phyloP scores from a whole-genome alignment of 2,888 invertebrate genomes.

The Drosophila neotestacea region DNA sequence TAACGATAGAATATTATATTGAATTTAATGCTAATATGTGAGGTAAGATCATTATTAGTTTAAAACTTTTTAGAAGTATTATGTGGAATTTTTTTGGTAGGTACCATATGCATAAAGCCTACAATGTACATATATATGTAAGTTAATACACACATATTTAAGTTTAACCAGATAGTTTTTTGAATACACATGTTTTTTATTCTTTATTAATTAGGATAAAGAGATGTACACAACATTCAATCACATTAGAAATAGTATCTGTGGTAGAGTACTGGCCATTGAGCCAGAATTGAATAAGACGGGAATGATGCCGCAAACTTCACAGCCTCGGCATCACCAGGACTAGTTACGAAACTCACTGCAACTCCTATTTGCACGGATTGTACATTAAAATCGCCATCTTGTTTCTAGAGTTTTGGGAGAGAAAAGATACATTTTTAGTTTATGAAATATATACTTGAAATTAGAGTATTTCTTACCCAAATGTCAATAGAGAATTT shows the following conservation, averaged over 20 bases:
- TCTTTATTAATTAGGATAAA: not conserved
- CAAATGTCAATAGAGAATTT: slow-evolving; percentile 71
- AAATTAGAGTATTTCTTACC: slow-evolving; percentile 24
- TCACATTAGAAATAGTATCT: slow-evolving; percentile 71
- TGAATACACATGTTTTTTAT: not conserved
- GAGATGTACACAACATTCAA: not conserved
- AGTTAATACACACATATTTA: no score
- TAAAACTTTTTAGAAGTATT: no score
- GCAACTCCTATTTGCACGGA: slow-evolving; percentile 85
- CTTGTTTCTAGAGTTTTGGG: slow-evolving; percentile 39
- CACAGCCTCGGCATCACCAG: slow-evolving; percentile 84
- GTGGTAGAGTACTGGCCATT: slow-evolving; percentile 86
- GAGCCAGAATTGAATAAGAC: slow-evolving; percentile 84
- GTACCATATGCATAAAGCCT: no score
- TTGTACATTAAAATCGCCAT: slow-evolving; percentile 61
- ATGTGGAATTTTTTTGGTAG: no score
- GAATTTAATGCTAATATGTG: no score
- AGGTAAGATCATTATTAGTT: no score
- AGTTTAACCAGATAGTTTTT: no score
- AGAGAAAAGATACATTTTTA: not conserved
- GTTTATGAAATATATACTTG: not conserved
- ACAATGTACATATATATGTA: no score
- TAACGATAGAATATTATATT: no score
- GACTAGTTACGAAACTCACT: slow-evolving; percentile 84
- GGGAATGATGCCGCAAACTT: slow-evolving; percentile 84